phyloP scores from a whole-genome alignment of 2,113 vertebrate genomes.

The Petromus typicus region DNA sequence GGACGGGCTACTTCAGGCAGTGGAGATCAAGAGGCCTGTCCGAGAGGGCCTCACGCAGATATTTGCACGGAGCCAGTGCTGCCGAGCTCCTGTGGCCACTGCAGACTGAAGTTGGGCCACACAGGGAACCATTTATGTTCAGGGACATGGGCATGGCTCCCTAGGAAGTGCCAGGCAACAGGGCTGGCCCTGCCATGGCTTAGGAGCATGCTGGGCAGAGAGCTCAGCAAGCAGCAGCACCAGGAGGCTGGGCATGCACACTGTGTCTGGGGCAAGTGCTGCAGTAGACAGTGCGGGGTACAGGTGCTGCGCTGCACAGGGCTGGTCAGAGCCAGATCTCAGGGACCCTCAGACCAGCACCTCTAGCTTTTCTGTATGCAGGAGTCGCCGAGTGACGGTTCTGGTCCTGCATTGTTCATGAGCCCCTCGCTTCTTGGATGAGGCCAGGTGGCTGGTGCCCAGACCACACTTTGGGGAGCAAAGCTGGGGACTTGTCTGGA shows the following conservation, averaged over 20 bases:
- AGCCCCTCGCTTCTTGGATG: neutral
- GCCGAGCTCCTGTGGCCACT: neutral
- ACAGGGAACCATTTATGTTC: neutral
- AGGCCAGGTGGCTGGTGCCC: neutral
- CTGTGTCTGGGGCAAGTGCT: neutral
- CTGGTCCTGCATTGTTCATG: neutral
- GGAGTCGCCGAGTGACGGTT: neutral
- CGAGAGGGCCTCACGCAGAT: neutral
- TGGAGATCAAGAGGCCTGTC: neutral
- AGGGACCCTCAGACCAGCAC: neutral
- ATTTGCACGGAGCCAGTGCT: neutral
- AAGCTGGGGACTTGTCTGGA: neutral
- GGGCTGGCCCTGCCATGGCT: neutral
- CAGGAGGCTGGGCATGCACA: neutral
- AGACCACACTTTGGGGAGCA: neutral
- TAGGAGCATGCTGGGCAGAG: neutral
- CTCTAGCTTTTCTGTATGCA: no score
- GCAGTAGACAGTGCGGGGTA: neutral
- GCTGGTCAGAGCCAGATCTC: neutral
- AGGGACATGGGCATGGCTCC: rapidly evolving
- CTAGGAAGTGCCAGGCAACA: neutral
- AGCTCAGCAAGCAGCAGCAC: no score
- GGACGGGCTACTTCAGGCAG: neutral
- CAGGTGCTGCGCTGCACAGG: neutral
- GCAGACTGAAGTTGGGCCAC: neutral